A percentile compares a stretch with the other conserved stretches of the same genome.
phyloP scores from a whole-genome alignment of 2,113 vertebrate species.

The Sula dactylatra region DNA sequence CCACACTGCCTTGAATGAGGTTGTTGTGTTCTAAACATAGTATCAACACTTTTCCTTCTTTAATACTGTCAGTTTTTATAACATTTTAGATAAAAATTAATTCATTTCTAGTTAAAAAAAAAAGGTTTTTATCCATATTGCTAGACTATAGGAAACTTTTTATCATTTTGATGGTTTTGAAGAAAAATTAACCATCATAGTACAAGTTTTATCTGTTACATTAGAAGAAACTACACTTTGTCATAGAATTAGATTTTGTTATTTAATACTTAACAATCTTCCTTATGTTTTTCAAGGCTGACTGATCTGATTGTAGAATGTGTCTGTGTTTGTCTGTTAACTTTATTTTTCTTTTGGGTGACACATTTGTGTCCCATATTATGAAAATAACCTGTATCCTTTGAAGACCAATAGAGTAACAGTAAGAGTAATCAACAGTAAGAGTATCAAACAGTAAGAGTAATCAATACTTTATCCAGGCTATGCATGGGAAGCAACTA shows the following conservation, averaged over 20 bases:
- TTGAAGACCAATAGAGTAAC: not conserved
- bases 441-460: not conserved
- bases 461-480: not conserved
- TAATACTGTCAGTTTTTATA: not conserved
- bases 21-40: not conserved
- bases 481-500: not conserved
- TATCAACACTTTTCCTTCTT: not conserved
- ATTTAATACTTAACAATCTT: not conserved
- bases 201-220: not conserved
- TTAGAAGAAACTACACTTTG: not conserved
- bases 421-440: not conserved
- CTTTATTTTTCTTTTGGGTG: not conserved
- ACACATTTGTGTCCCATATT: not conserved
- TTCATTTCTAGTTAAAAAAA: not conserved
- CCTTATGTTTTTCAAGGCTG: not conserved
- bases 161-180: not conserved
- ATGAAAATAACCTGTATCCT: not conserved
- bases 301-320: not conserved
- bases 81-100: not conserved
- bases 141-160: not conserved
- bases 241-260: not conserved
- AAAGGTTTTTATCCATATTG: not conserved
- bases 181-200: not conserved
- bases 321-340: not conserved
- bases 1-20: not conserved